A percentile compares a stretch with the other conserved stretches of the same genome.
Evolutionary conservation across 2,797 vertebrate genomes (phyloP).

Genomic region (Hydrophis major): DNA sequence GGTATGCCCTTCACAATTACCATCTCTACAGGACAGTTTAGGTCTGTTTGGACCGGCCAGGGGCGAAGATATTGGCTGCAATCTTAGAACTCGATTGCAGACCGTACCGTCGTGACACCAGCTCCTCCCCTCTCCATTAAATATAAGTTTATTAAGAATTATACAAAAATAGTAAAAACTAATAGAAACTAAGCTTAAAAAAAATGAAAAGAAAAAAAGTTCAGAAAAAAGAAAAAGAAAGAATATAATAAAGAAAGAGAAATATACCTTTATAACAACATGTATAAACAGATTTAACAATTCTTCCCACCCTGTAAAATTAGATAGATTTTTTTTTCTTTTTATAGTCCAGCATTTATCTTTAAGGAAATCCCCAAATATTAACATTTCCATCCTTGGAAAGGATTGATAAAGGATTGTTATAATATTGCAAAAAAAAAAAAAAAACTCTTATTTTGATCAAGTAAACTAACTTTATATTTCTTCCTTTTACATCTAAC

Average conservation of each 20-base stretch:
- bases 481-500: background rate
- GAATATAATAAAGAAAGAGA: background rate
- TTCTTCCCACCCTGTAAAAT: background rate
- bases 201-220: background rate
- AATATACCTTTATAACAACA: background rate
- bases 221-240: background rate
- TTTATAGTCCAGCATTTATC: background rate
- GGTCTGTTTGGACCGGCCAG: too few relatives aligned
- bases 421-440: background rate
- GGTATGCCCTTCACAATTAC: too few relatives aligned
- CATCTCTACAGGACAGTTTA: too few relatives aligned
- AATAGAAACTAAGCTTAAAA: background rate
- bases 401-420: background rate
- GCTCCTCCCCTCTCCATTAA: background rate
- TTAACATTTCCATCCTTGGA: background rate
- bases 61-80: too few relatives aligned
- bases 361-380: background rate
- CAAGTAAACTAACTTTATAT: background rate
- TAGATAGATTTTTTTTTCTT: background rate
- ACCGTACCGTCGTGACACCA: too few relatives aligned
- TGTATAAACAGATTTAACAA: background rate
- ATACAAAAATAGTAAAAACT: background rate
- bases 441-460: background rate
- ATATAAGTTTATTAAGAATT: background rate
- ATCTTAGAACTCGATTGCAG: too few relatives aligned